Evolutionary conservation across 2,888 invertebrate species (phyloP).

Genomic region (Endotricha flammealis): DNA sequence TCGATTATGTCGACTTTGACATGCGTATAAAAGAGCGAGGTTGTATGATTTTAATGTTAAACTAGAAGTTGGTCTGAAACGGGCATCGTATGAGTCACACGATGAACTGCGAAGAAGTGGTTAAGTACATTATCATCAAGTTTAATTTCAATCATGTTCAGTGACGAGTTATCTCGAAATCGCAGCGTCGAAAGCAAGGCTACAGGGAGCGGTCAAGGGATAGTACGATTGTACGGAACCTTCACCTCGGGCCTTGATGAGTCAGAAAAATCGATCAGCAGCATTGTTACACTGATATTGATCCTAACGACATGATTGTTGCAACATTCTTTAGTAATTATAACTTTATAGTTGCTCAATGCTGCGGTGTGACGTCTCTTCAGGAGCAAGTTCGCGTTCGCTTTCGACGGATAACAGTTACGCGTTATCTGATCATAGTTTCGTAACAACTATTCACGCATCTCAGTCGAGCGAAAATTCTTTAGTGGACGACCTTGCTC

Average conservation of each 20-base stretch:
- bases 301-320: constrained; percentile 50
- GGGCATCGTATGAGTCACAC: constrained; percentile 1
- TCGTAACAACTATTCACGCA: constrained; percentile 57
- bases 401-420: constrained; percentile 43
- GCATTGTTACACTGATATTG: constrained; percentile 51
- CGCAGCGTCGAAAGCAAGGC: constrained; percentile 66
- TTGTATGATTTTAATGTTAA: constrained; percentile 14
- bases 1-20: constrained; percentile 29
- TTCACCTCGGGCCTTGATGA: constrained; percentile 63
- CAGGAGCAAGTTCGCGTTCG: constrained; percentile 41
- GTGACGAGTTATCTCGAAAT: constrained; percentile 51
- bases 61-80: constrained; percentile 8
- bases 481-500: constrained; percentile 51
- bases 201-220: constrained; percentile 68
- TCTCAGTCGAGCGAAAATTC: constrained; percentile 45
- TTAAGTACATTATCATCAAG: constrained; percentile 29
- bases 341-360: constrained; percentile 45
- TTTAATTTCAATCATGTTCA: constrained; percentile 38
- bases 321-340: constrained; percentile 59
- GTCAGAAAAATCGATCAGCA: constrained; percentile 45
- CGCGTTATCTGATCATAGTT: constrained; percentile 64
- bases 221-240: constrained; percentile 52
- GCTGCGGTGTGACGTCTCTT: constrained; percentile 37
- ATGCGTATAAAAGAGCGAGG: constrained; percentile 27
- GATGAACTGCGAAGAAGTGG: constrained; percentile 23